These are phyloP conservation scores for Excalfactoria chinensis DNA, from an alignment of 2,113 vertebrate species.

Conservation along the genomic window DNA sequence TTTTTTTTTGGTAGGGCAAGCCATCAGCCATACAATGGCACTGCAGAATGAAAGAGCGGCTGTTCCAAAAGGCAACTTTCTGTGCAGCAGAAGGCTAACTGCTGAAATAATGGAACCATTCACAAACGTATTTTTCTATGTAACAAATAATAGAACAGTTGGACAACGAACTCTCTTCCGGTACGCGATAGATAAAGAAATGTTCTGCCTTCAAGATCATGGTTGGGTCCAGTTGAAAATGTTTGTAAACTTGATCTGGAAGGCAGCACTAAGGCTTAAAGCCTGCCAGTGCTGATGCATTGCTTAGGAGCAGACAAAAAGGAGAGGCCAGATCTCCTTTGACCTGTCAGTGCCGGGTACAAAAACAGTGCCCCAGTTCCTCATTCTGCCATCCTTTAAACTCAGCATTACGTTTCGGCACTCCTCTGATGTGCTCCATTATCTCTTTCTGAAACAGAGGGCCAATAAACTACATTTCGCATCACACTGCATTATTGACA, in stretches of 20 bases:
- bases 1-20: slow-evolving; percentile 21
- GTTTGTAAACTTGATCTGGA: slow-evolving; percentile 39
- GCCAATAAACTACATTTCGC: neutral
- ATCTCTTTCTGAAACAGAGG: neutral
- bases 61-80: slow-evolving; percentile 72
- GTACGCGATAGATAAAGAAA: slow-evolving; percentile 52
- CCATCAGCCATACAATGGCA: slow-evolving; percentile 64
- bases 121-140: slow-evolving; percentile 70
- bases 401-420: neutral
- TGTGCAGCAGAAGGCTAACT: slow-evolving; percentile 66
- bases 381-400: neutral
- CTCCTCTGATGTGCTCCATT: neutral
- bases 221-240: slow-evolving; percentile 64
- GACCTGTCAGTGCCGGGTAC: neutral
- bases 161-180: slow-evolving; percentile 65
- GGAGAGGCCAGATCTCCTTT: neutral
- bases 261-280: neutral
- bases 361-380: neutral
- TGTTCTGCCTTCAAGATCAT: slow-evolving; percentile 36
- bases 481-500: neutral
- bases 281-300: neutral
- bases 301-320: neutral
- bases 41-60: slow-evolving; percentile 62
- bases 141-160: slow-evolving; percentile 72
- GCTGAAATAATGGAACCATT: slow-evolving; percentile 72